phyloP scores from a whole-genome alignment of 2,888 invertebrate species.

The Netelia melanura region DNA sequence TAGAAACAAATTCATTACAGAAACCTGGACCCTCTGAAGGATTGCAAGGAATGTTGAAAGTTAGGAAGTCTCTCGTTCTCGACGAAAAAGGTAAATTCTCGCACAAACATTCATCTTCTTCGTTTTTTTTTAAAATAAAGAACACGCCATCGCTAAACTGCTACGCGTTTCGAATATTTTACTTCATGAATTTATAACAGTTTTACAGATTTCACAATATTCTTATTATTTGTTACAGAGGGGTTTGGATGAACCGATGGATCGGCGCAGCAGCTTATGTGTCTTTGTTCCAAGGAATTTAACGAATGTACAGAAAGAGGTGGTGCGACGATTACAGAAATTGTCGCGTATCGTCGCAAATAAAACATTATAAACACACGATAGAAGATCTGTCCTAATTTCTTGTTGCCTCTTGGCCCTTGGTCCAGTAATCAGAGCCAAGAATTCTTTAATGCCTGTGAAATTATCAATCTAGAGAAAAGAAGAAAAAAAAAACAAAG shows the following conservation, averaged over 20 bases:
- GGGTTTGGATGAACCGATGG: constrained; percentile 15
- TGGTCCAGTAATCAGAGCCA: constrained; percentile 20
- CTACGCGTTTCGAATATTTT: constrained; percentile 34
- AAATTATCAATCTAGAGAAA: constrained; percentile 36
- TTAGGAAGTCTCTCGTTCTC: background rate
- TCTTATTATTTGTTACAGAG: constrained; percentile 40
- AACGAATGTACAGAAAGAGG: constrained; percentile 28
- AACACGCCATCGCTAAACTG: constrained; percentile 8
- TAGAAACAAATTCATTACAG: constrained; percentile 11
- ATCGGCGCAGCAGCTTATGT: constrained; percentile 6
- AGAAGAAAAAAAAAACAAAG: constrained; percentile 1
- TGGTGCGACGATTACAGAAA: constrained; percentile 12
- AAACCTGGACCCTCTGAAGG: constrained; percentile 3
- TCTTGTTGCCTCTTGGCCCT: constrained; percentile 4
- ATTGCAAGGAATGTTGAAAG: constrained; percentile 6
- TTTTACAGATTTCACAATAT: constrained; percentile 54
- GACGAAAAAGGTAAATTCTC: background rate
- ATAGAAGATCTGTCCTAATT: constrained; percentile 9
- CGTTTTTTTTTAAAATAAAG: background rate
- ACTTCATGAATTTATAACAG: constrained; percentile 45
- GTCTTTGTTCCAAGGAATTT: constrained; percentile 24
- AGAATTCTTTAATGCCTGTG: constrained; percentile 32
- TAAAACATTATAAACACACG: constrained; percentile 37
- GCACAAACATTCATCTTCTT: background rate
- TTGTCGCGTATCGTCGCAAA: constrained; percentile 4